Percentiles rank a stretch among this genome's conserved stretches.
These are phyloP conservation scores for Gadus chalcogrammus DNA, from an alignment of 2,113 vertebrate species.

Conservation along the genomic window DNA sequence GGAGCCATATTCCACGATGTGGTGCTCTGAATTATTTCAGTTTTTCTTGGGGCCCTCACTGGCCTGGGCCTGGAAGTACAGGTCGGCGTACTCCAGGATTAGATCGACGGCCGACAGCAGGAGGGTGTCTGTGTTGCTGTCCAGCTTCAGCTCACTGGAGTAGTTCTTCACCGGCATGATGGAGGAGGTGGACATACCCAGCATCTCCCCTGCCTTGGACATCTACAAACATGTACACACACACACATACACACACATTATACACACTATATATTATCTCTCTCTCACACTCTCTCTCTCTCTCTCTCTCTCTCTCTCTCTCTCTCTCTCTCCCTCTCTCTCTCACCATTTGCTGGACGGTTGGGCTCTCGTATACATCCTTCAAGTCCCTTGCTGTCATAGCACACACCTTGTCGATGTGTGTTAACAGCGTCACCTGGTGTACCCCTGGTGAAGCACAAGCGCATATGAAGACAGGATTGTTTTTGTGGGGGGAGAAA, in stretches of 20 bases:
- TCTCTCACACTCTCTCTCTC: background rate
- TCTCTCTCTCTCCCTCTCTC: background rate
- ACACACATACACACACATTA: background rate
- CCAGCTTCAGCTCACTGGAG: slow-evolving; percentile 54
- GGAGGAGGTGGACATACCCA: slow-evolving; percentile 70
- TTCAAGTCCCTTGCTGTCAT: slow-evolving; percentile 41
- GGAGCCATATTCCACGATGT: no score
- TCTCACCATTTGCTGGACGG: slow-evolving; percentile 43
- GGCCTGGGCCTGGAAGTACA: slow-evolving; percentile 51
- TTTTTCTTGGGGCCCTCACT: no score
- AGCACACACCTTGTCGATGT: slow-evolving; percentile 58
- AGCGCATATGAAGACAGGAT: background rate
- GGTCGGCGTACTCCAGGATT: slow-evolving; percentile 64
- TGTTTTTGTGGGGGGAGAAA: background rate
- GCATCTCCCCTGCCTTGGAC: slow-evolving; percentile 44
- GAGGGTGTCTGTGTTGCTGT: slow-evolving; percentile 58
- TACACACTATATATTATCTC: background rate
- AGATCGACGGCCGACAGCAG: slow-evolving; percentile 69
- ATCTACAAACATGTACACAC: slow-evolving; percentile 51
- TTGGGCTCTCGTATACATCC: slow-evolving; percentile 50
- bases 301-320: background rate
- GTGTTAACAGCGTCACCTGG: slow-evolving; percentile 69
- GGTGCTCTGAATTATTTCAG: no score
- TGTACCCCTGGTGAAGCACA: slow-evolving; percentile 57
- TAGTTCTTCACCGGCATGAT: slow-evolving; percentile 73